Evolutionary conservation across 1,140 invertebrate species (phyloP).

Genomic region (Saccostrea glomerata): DNA sequence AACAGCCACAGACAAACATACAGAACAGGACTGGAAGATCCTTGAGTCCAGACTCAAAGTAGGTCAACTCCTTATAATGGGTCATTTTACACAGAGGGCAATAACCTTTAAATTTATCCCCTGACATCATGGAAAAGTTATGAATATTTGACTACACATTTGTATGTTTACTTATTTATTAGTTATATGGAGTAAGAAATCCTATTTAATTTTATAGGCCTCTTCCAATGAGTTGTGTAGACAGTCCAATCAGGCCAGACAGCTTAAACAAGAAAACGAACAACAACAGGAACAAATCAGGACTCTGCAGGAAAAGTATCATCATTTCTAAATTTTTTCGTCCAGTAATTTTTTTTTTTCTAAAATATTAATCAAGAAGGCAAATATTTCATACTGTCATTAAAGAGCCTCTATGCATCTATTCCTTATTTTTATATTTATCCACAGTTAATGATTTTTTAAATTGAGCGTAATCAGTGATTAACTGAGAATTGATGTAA

Average conservation of each 20-base stretch:
- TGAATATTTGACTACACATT: no score
- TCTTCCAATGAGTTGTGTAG: conserved; percentile 70
- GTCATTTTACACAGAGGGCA: neutral
- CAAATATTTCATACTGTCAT: no score
- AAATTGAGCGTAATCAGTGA: neutral
- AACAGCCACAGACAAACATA: conserved; percentile 49
- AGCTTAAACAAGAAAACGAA: conserved; percentile 73
- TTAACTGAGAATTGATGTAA: neutral
- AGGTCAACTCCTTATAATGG: neutral
- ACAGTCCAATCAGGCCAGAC: conserved; percentile 66
- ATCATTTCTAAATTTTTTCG: neutral
- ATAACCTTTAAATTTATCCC: no score
- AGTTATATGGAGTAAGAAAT: neutral
- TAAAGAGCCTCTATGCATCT: no score
- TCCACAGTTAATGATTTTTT: no score
- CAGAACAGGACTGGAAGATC: conserved; percentile 70
- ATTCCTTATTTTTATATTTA: no score
- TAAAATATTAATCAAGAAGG: no score
- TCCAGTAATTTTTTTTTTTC: neutral
- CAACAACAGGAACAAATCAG: conserved; percentile 68
- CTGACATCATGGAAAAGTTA: no score
- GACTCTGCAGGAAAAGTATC: conserved; percentile 71
- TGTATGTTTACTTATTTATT: no score
- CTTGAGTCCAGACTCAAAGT: conserved; percentile 73
- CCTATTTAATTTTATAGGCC: conserved; percentile 55